Percentiles rank a stretch among this genome's conserved stretches.
Evolutionary conservation across 1,140 invertebrate genomes (phyloP).

Genomic region (Planococcus citri): DNA sequence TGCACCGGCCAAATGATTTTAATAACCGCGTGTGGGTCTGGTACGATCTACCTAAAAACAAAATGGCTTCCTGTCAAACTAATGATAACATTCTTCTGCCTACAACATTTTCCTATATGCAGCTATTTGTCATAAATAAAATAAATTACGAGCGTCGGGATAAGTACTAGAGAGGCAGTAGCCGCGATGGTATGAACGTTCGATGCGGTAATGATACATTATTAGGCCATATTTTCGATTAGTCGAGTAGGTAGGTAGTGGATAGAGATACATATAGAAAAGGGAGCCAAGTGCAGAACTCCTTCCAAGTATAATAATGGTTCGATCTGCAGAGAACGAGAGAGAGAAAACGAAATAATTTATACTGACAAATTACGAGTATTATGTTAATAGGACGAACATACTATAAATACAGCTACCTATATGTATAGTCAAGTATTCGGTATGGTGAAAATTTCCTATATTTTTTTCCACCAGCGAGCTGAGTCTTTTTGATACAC

Average conservation of each 20-base stretch:
- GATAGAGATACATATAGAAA: too few species aligned
- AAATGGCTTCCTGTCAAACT: slow-evolving; percentile 6
- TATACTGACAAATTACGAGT: slow-evolving; percentile 1
- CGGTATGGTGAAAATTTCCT: not conserved
- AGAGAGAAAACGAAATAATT: not conserved
- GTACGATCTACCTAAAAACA: not conserved
- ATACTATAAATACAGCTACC: too few species aligned
- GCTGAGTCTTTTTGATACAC: too few species aligned
- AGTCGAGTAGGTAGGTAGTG: not conserved
- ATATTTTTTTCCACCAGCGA: not conserved
- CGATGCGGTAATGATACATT: not conserved
- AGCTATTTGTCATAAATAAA: slow-evolving; percentile 4
- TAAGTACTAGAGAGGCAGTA: too few species aligned
- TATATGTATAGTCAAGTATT: too few species aligned
- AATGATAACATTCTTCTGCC: slow-evolving; percentile 3
- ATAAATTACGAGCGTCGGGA: not conserved
- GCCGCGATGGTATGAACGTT: not conserved
- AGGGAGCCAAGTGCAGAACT: not conserved
- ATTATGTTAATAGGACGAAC: not conserved
- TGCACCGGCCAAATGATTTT: not conserved
- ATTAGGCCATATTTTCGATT: slow-evolving; percentile 3
- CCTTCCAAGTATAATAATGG: not conserved
- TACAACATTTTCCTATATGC: not conserved
- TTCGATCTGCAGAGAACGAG: not conserved
- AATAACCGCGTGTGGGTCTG: not conserved